Base-by-base conservation (phyloP, 1,140 invertebrate species). In the Arctopsyche grandis region DNA sequence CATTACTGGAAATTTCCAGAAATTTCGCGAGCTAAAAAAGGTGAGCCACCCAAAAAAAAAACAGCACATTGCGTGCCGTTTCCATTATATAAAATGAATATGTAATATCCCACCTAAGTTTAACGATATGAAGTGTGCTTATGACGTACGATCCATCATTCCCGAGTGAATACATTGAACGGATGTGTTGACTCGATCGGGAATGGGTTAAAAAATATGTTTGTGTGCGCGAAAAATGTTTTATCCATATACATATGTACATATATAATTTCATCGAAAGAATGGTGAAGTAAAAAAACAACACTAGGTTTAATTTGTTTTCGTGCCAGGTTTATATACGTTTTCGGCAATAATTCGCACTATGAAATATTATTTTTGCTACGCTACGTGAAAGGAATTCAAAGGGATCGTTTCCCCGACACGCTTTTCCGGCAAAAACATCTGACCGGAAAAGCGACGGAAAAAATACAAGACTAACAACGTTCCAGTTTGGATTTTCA, bases 321-420 rank as follows among this genome's bases (percentile, higher is more conserved):
- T 66, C 10, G 22, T 66, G 12, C 12, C 24, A 66, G 24, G 24
- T 29, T 66, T 63, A 19, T 22, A 24, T 26, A 66, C 63, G 12
- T 66, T 26, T 14, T 66, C 63, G 22, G 9, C 9, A 19, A 66
- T 66, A 66, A 66, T 26, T 66, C 63, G 24, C 10, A 66, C 24
- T 12, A 66, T 66, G 24, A 66, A 66, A 66, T 66, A 66, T 66
- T 26, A 22, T 26, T n/a, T 29, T 66, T 22, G 63, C 10, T 9
- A 66, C 7, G 29, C 3, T 21, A 60, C 63, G 63, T 66, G 63
- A 66, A 26, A 24, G 5, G 26, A 66, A 66, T 66, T 66, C 63
- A 24, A 66, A 66, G 48, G 12, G 12, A 52, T 52, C 10, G 48
- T 52, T 52, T 14, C 12, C 12, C 48, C 29, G 10, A 52, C 48